Base-by-base conservation (phyloP, 92 coral and sea anemone genomes). In the Heteractis magnifica region DNA sequence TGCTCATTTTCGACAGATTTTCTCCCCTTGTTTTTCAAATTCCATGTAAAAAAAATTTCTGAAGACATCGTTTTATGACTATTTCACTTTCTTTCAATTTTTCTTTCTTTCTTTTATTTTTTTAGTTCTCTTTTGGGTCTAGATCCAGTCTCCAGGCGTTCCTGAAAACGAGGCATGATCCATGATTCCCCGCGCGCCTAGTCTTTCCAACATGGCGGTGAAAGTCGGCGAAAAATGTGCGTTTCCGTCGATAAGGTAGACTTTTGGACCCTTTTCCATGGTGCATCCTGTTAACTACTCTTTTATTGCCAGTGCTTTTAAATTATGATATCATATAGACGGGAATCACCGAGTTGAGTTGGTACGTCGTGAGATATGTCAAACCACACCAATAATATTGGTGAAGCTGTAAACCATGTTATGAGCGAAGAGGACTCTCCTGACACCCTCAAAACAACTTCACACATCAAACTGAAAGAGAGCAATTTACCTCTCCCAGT, bases 201-300 rank as follows among this genome's bases (percentile, higher is more conserved):
- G 71, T 72, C 53, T 14, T 68, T 72, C 85, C 87, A 82, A 77
- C 77, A 77, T 82, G 88, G 84, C 91, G 91, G 83, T 65, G 80
- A 64, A 71, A 59, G 51, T 75, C 75, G 84, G 64, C 51, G 15
- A 71, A 87, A 77, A 77, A 60, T 83, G 82, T 59, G 77, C 51
- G 60, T 76, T 58, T 20, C 20, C 70, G 51, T 52, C 64, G 74
- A 49, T 56, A 18, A 18, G 51, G 1, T 48, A 58, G 58, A 82
- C 79, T 82, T 72, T 20, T 78, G 49, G 56, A 10, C 34, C 8
- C 44, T 51, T 13, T 13, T 23, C 51, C 65, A 71, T 55, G 68
- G 84, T 76, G 48, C 34, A 48, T 56, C 56, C 55, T 83, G 34
- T 18, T 18, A 21, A 74, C 15, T 82, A 64, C 21, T n/a, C 58